Base-by-base conservation (phyloP, 2,888 invertebrate genomes). In the Rhabditoides inermis region DNA sequence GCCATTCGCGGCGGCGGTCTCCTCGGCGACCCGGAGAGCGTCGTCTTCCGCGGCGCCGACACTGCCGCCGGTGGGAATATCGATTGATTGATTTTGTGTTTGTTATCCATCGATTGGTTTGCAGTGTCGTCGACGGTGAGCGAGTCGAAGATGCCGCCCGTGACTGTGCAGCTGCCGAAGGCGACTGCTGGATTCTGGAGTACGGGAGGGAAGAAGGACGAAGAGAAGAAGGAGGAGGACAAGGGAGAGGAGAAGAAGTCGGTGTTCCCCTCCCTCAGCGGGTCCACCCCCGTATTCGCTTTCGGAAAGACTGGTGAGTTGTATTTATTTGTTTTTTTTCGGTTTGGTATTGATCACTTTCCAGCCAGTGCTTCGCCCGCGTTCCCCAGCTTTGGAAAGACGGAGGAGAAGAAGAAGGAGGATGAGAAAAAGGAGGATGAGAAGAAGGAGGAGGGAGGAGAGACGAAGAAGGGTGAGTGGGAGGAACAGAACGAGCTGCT, bases 1-100 rank as follows among this genome's bases (percentile, higher is more conserved):
- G 51, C 51, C 12, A 51, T 51, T 37, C 45, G 51, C 10, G 51
- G 51, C 32, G 51, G 51, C 28, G 51, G 51, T 1, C 45, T 40
- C 26, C 28, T 45, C 23, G 51, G 51, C 32, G 51, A 41, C 32
- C 25, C 39, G 23, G 51, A 51, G 32, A 40, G 40, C 27, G 27
- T 51, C 18, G 46, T 51, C 10, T 45, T 51, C 40, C 45, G 51
- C 27, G 50, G 50, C 25, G 27, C 18, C 7, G 40, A 39, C 20
- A 18, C 15, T 10, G 32, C 10, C 32, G 10, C 32, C 15, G 32
- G 15, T 15, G 15, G 15, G 32, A 32, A 32, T 15, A 7, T 7
- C 15, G 32, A 32, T 7, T 32, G 10, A 10, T 32, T 32, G 7
- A 7, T 10, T 32, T 32, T n/a, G n/a, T n/a, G n/a, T n/a, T n/a